Conservation (phyloP, 1,140 invertebrate species). For the Drosophila pachea region DNA sequence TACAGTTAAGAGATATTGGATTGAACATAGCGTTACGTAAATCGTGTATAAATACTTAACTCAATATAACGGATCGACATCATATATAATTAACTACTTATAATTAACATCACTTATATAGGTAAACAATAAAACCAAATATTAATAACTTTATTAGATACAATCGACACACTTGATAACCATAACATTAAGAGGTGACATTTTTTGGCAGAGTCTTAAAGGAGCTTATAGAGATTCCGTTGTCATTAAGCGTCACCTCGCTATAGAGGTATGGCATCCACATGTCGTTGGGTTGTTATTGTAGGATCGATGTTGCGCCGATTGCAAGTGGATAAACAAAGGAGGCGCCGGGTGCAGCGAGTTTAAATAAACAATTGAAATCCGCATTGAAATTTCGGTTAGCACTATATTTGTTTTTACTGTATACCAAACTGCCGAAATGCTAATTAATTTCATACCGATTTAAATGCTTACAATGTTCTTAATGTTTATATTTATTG, state of each 20-base stretch:
- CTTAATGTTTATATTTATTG: slow-evolving; percentile 38
- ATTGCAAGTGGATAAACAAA: slow-evolving; percentile 28
- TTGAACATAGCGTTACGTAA: neutral
- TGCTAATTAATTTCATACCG: slow-evolving; percentile 31
- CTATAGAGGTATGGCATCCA: slow-evolving; percentile 51
- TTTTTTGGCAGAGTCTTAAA: slow-evolving; percentile 52
- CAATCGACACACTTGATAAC: slow-evolving; percentile 2
- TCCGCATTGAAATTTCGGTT: slow-evolving; percentile 18
- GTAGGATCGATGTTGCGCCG: slow-evolving; percentile 16
- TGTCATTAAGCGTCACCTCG: slow-evolving; percentile 74
- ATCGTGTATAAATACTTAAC: neutral
- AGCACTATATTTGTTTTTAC: slow-evolving; percentile 3
- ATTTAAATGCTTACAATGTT: slow-evolving; percentile 10
- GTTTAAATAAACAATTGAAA: slow-evolving; percentile 48
- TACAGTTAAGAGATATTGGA: neutral
- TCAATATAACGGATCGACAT: neutral
- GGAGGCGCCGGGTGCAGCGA: slow-evolving; percentile 34
- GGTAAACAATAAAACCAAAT: neutral
- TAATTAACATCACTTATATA: slow-evolving; percentile 6
- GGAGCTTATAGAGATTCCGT: slow-evolving; percentile 61
- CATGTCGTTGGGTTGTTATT: slow-evolving; percentile 20
- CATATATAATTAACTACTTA: neutral
- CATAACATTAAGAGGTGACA: slow-evolving; percentile 10
- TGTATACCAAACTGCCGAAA: slow-evolving; percentile 24
- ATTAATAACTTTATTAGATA: slow-evolving; percentile 10